Conservation (phyloP, 2,113 vertebrate genomes). For the Alligator mississippiensis region DNA sequence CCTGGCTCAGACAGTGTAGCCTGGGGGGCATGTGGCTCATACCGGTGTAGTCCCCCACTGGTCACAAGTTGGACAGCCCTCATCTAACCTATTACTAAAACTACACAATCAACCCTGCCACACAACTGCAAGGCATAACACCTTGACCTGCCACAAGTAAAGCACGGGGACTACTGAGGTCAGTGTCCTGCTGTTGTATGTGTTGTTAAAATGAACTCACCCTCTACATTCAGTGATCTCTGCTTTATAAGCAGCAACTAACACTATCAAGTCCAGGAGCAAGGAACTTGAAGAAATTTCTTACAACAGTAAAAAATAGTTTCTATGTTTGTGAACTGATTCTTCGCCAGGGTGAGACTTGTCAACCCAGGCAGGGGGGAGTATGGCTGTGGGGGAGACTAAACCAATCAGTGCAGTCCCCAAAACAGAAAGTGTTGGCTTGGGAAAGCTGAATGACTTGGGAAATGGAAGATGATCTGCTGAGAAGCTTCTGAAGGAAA, state of each 20-base stretch:
- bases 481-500: not conserved
- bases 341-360: not conserved
- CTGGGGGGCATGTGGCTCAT: too few species aligned
- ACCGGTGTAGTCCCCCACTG: too few species aligned
- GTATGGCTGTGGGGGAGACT: too few species aligned
- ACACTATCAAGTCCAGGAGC: not conserved
- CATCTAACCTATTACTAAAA: too few species aligned
- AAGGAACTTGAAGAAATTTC: not conserved
- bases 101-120: too few species aligned
- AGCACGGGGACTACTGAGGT: too few species aligned
- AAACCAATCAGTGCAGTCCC: not conserved
- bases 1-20: too few species aligned
- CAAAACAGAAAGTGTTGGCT: not conserved
- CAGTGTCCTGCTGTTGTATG: too few species aligned
- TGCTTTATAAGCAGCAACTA: not conserved
- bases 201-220: not conserved
- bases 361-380: not conserved
- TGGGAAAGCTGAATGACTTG: not conserved
- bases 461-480: constrained; percentile 1
- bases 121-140: too few species aligned
- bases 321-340: not conserved
- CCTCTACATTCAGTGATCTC: not conserved
- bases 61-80: too few species aligned
- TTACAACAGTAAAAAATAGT: not conserved
- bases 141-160: too few species aligned